phyloP scores from a whole-genome alignment of 2,797 vertebrate species.

The Apogon hyalosoma region DNA sequence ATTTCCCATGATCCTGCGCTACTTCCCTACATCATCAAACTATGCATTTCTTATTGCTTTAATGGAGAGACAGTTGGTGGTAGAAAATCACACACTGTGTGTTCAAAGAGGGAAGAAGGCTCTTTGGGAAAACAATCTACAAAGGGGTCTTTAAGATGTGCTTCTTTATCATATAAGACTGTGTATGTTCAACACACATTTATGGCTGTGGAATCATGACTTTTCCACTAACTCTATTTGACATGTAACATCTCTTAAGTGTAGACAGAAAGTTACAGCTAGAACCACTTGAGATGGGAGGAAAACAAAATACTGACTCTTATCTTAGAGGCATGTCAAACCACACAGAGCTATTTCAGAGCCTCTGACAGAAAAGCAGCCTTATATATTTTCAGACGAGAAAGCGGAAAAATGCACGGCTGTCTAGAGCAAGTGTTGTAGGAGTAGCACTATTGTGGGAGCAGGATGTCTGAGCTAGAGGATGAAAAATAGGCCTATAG shows the following conservation, averaged over 20 bases:
- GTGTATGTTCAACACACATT: too few species aligned
- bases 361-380: conserved; percentile 30
- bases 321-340: conserved; percentile 41
- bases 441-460: conserved; percentile 56
- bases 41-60: too few species aligned
- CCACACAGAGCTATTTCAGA: conserved; percentile 51
- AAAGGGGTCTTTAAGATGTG: too few species aligned
- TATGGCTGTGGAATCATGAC: too few species aligned
- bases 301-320: conserved; percentile 13
- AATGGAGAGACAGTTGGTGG: too few species aligned
- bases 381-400: conserved; percentile 41
- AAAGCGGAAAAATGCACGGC: conserved; percentile 44
- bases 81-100: too few species aligned
- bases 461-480: conserved; percentile 56
- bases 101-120: too few species aligned
- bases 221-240: too few species aligned
- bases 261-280: not conserved
- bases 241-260: not conserved
- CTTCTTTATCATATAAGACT: too few species aligned
- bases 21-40: too few species aligned
- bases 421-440: conserved; percentile 61
- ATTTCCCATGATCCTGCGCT: too few species aligned
- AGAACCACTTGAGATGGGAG: not conserved
- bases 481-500: conserved; percentile 38
- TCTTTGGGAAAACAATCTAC: too few species aligned